Evolutionary conservation across 2,888 invertebrate genomes (phyloP).

Genomic region (Andrena camellia): DNA sequence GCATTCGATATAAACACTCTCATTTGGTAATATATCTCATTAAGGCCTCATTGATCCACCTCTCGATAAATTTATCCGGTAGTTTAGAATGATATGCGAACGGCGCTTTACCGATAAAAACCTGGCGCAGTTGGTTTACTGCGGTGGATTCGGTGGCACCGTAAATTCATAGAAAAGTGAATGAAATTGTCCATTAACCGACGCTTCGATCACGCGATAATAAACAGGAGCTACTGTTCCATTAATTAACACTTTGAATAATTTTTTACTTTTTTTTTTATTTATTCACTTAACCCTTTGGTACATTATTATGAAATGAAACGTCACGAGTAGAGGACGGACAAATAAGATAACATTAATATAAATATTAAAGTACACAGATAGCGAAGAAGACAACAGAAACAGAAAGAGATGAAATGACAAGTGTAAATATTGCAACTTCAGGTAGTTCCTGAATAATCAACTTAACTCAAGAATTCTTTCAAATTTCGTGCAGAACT

Average conservation of each 20-base stretch:
- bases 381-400: no score
- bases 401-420: no score
- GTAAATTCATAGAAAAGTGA: conserved; percentile 52
- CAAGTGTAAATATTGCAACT: no score
- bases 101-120: conserved; percentile 48
- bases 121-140: conserved; percentile 45
- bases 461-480: no score
- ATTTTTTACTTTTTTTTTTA: not conserved
- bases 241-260: not conserved
- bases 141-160: conserved; percentile 7
- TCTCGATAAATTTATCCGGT: conserved; percentile 57
- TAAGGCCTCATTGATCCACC: conserved; percentile 65
- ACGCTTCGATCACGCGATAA: not conserved
- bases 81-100: conserved; percentile 56
- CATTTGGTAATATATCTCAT: conserved; percentile 65
- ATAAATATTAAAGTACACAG: no score
- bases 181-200: conserved; percentile 22
- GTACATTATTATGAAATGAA: no score
- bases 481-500: no score
- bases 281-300: not conserved
- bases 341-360: no score
- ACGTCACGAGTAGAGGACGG: no score
- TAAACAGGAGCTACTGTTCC: not conserved
- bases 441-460: no score
- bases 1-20: conserved; percentile 63